Percentiles rank a stretch among this genome's conserved stretches.
phyloP scores from a whole-genome alignment of 2,797 vertebrate species.

The Tragopan temminckii region DNA sequence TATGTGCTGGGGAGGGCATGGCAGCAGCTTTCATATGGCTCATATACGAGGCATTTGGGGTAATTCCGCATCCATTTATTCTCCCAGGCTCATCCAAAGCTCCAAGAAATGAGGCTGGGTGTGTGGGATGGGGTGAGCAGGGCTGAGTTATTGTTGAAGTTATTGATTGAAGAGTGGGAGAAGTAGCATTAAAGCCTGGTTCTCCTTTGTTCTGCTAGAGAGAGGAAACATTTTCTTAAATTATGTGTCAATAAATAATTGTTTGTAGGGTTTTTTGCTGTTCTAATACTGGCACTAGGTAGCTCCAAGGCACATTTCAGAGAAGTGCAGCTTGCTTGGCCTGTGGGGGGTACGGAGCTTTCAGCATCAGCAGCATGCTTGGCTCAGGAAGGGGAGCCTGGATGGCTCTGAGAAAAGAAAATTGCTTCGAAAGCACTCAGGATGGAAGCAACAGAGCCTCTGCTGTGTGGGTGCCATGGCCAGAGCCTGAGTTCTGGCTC shows the following conservation, averaged over 20 bases:
- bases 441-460: background rate
- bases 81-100: background rate
- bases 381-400: background rate
- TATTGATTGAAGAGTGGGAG: slow-evolving; percentile 49
- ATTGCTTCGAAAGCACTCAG: background rate
- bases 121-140: background rate
- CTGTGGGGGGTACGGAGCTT: background rate
- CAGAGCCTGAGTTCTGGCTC: background rate
- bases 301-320: background rate
- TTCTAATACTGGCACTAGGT: background rate
- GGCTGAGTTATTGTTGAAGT: slow-evolving; percentile 7
- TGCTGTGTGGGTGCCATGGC: background rate
- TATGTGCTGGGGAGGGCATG: background rate
- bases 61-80: background rate
- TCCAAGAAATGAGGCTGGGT: background rate
- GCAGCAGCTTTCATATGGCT: background rate
- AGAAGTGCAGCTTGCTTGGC: background rate
- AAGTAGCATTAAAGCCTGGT: background rate
- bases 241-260: background rate
- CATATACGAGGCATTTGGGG: rapidly evolving
- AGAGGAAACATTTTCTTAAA: slow-evolving; percentile 50
- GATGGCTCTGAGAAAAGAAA: background rate
- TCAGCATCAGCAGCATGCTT: background rate
- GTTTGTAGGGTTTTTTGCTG: background rate
- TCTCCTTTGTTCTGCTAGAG: background rate